A percentile compares a stretch with the other conserved stretches of the same genome.
Conservation (phyloP, 64 coral and sea anemone genomes). For the Pachyseris speciosa region DNA sequence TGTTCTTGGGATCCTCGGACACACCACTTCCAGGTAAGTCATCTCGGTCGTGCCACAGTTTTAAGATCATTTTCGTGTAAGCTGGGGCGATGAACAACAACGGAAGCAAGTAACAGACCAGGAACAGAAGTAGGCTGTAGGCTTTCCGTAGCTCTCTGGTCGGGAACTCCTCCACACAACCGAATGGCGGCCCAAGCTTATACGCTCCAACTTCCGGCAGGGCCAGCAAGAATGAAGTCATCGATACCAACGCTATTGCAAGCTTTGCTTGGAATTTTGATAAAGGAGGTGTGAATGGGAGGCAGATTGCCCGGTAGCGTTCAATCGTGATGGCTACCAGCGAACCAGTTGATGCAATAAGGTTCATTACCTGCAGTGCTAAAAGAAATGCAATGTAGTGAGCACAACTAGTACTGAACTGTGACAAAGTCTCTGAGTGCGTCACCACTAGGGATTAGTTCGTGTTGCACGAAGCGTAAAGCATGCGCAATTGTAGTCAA, state of each 20-base stretch:
- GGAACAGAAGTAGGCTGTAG: slow-evolving; percentile 76
- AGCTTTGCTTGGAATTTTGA: slow-evolving; percentile 90
- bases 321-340: slow-evolving; percentile 92
- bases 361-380: slow-evolving; percentile 91
- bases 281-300: slow-evolving; percentile 79
- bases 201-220: slow-evolving; percentile 92
- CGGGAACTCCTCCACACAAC: slow-evolving; percentile 78
- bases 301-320: slow-evolving; percentile 91
- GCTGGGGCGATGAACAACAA: slow-evolving; percentile 83
- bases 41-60: slow-evolving; percentile 75
- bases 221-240: slow-evolving; percentile 77
- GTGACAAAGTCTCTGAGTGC: too few species aligned
- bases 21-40: slow-evolving; percentile 48
- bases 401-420: background rate
- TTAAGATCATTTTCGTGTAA: slow-evolving; percentile 87
- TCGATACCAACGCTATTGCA: slow-evolving; percentile 71
- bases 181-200: slow-evolving; percentile 1
- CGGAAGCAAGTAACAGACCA: slow-evolving; percentile 80
- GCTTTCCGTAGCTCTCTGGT: slow-evolving; percentile 27
- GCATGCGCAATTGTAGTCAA: too few species aligned
- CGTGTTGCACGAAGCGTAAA: too few species aligned
- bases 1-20: slow-evolving; percentile 77
- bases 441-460: too few species aligned
- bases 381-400: background rate
- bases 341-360: slow-evolving; percentile 84